Percentiles rank a stretch among this genome's conserved stretches.
Evolutionary conservation across 2,888 invertebrate genomes (phyloP).

Genomic region (Frankliniella intonsa): DNA sequence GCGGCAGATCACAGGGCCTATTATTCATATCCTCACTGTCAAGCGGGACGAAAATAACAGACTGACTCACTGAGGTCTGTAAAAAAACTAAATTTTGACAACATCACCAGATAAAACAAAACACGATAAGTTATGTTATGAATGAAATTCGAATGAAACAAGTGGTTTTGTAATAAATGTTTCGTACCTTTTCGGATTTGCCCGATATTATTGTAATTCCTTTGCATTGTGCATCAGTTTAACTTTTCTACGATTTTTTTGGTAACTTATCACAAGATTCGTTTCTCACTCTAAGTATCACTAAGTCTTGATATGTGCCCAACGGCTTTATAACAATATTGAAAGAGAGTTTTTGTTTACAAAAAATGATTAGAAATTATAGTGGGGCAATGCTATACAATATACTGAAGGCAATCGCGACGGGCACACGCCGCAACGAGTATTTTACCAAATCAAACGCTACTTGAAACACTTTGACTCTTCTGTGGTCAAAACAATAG

Average conservation of each 20-base stretch:
- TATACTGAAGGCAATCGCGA: background rate
- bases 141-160: background rate
- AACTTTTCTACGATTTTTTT: constrained; percentile 18
- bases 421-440: background rate
- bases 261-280: constrained; percentile 26
- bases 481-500: background rate
- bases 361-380: background rate
- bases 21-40: too few relatives aligned
- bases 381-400: constrained; percentile 8
- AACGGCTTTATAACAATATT: constrained; percentile 6
- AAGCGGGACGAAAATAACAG: too few relatives aligned
- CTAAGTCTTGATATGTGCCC: constrained; percentile 24
- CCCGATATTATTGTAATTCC: background rate
- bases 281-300: constrained; percentile 26
- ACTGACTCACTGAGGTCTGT: background rate
- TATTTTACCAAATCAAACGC: background rate
- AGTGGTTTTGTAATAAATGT: background rate
- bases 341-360: constrained; percentile 7
- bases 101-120: background rate
- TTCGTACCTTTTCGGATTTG: background rate
- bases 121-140: background rate
- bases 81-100: background rate
- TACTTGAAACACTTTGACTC: background rate
- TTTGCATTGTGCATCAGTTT: constrained; percentile 16
- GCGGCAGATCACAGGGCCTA: too few relatives aligned